Base-by-base conservation (phyloP, 2,113 vertebrate species). In the Suncus etruscus region DNA sequence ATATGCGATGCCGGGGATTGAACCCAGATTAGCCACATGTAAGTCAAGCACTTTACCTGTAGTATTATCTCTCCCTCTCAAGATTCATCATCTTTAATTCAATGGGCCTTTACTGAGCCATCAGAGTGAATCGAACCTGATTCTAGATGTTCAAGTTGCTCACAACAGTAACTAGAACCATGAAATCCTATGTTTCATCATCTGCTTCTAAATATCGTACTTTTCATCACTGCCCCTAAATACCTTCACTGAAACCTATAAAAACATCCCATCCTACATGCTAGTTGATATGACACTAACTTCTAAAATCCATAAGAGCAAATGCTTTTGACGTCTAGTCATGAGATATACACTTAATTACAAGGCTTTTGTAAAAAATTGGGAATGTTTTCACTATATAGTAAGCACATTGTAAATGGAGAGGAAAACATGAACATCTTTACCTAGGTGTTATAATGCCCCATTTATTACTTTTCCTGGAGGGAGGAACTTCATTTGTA, bases 381-480 rank as follows among this genome's bases (percentile, higher is more conserved):
- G 24, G n/a, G 9, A 63, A 68, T 82, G 18, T 81, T 91, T 87
- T 77, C 54, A 78, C 47, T 15, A n/a, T 9, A 10, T 11, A 51
- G 24, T 27, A 89, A 29, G n/a, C 11, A 54, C 16, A 3, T 11
- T 81, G 12, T 68, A 73, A 66, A 20, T 79, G 3, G 24, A 76
- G 15, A 82, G n/a, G 65, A 68, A 91, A 87, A 93, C 82, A 65
- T 31, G 81, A 92, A 76, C 50, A 77, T 63, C 20, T 87, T 50
- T 24, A 68, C 25, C 69, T 91, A 83, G 68, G 75, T 70, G 27
- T 83, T 87, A 51, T 16, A 12, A 63, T 83, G 54, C 22, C 54
- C 22, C 24, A 83, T 47, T 74, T 61, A 82, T 39, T 82, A 25
- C 27, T 85, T 92, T 85, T 39, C 58, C 32, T 87, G 32, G 48